These are phyloP conservation scores for Arctocebus calabarensis DNA, from an alignment of 2,797 vertebrate species.

Conservation along the genomic window DNA sequence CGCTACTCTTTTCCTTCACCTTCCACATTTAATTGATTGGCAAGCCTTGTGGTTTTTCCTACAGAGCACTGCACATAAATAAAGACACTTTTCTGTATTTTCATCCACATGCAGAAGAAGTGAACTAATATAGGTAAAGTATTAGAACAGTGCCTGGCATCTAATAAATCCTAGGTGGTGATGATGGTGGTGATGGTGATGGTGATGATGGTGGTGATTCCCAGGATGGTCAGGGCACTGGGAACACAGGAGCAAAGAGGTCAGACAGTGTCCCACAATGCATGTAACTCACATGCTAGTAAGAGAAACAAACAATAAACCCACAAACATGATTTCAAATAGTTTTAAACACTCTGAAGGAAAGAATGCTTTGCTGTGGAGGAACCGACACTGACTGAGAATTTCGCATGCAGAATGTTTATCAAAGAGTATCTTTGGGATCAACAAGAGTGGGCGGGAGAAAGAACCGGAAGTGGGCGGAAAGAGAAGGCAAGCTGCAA, in stretches of 20 bases:
- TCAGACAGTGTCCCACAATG: not conserved
- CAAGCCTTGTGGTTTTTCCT: not conserved
- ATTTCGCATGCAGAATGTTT: not conserved
- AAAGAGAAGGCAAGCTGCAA: not conserved
- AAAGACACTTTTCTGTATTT: not conserved
- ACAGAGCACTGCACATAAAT: not conserved
- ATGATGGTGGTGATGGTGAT: not conserved
- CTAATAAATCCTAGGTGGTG: not conserved
- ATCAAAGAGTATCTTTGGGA: not conserved
- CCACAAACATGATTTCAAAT: not conserved
- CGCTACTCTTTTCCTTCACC: not conserved
- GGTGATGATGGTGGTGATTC: not conserved
- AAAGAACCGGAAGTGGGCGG: not conserved
- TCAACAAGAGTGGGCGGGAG: not conserved
- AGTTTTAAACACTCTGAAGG: slow-evolving; percentile 9
- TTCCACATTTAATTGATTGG: not conserved
- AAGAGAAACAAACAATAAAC: not conserved
- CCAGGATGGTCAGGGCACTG: not conserved
- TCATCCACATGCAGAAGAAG: not conserved
- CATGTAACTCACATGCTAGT: not conserved
- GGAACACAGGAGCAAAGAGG: not conserved
- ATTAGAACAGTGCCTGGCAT: not conserved
- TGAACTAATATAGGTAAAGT: not conserved
- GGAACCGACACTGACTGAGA: not conserved
- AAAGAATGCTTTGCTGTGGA: not conserved